Evolutionary conservation across 2,797 vertebrate genomes (phyloP).

Genomic region (Enteromius fasciolatus): DNA sequence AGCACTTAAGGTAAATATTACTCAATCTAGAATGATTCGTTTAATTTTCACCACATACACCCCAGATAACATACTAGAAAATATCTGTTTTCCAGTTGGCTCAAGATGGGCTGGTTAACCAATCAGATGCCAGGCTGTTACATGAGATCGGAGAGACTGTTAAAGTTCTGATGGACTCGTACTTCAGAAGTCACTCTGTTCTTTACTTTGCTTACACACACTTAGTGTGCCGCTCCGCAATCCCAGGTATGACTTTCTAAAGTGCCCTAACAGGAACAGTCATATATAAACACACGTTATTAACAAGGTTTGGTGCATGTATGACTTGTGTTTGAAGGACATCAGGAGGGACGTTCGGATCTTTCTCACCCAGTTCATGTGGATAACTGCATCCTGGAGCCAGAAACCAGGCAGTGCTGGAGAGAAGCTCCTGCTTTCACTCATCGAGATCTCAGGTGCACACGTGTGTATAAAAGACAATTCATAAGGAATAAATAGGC

Average conservation of each 20-base stretch:
- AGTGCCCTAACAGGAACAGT: neutral
- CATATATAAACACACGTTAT: neutral
- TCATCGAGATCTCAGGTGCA: conserved; percentile 93
- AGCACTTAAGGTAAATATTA: conserved; percentile 81
- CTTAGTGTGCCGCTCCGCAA: conserved; percentile 90
- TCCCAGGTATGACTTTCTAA: conserved; percentile 78
- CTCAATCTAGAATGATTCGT: conserved; percentile 2
- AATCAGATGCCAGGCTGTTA: conserved; percentile 81
- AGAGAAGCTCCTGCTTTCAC: conserved; percentile 91
- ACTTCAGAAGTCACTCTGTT: conserved; percentile 86
- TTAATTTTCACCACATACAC: neutral
- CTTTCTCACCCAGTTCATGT: conserved; percentile 95
- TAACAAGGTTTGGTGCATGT: neutral
- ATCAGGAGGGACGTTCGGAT: conserved; percentile 90
- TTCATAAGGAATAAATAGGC: neutral
- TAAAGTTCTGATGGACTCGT: conserved; percentile 84
- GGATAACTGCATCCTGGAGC: conserved; percentile 96
- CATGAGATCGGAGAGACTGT: conserved; percentile 89
- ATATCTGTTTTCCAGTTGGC: conserved; percentile 77
- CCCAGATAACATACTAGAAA: neutral
- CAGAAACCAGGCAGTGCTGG: conserved; percentile 92
- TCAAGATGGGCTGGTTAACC: conserved; percentile 83
- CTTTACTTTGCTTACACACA: conserved; percentile 91
- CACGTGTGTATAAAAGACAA: neutral
- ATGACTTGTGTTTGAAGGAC: conserved; percentile 71